Conservation (phyloP, 2,797 vertebrate species). For the Poeciliopsis turneri region DNA sequence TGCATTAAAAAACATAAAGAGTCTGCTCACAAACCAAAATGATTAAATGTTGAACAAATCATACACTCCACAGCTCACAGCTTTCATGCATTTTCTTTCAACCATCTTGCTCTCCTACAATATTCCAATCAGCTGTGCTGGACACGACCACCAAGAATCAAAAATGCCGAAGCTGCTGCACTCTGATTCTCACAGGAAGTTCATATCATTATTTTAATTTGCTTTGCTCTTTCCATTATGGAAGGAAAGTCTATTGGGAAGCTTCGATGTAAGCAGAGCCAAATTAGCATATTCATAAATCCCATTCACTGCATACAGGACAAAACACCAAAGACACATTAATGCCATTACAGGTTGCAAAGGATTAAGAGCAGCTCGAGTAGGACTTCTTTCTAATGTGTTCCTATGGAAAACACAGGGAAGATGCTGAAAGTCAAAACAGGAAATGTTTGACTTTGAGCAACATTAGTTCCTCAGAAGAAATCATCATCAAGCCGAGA, state of each 20-base stretch:
- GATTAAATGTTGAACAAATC: neutral
- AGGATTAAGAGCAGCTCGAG: neutral
- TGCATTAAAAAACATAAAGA: neutral
- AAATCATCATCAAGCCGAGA: conserved; percentile 20
- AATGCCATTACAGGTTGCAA: neutral
- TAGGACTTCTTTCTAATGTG: neutral
- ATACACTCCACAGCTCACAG: neutral
- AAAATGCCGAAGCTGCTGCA: neutral
- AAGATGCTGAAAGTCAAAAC: conserved; percentile 2
- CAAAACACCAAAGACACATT: neutral
- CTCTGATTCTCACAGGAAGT: neutral
- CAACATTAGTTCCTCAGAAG: conserved; percentile 14
- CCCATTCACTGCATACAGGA: neutral
- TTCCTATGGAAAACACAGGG: neutral
- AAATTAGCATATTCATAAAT: neutral
- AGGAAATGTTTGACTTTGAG: conserved; percentile 19
- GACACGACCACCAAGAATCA: neutral
- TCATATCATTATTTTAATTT: neutral
- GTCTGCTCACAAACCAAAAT: neutral
- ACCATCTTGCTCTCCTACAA: too few species aligned
- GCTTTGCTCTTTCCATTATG: neutral
- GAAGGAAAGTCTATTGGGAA: neutral
- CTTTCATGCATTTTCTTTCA: neutral
- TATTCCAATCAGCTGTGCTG: neutral
- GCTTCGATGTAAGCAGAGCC: neutral